Conservation (phyloP, 1,140 invertebrate species). For the Drosophila suzukii region DNA sequence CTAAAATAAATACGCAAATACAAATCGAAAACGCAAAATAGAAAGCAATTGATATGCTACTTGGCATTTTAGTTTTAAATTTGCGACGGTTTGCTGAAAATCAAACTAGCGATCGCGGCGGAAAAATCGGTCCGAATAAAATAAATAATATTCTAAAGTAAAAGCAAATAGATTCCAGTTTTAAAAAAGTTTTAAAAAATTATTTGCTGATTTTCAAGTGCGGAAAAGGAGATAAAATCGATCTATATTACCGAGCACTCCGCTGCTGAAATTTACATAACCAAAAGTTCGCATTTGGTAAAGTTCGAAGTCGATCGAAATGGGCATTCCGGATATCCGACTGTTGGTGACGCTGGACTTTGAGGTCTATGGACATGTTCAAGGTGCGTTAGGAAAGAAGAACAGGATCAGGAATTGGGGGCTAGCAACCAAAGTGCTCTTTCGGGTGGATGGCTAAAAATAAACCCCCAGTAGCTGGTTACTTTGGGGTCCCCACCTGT, state of each 20-base stretch:
- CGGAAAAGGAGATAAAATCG: background rate
- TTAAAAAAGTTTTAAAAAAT: background rate
- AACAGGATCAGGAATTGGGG: background rate
- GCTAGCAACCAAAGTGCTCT: background rate
- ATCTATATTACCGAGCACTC: slow-evolving; percentile 42
- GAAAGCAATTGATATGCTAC: slow-evolving; percentile 78
- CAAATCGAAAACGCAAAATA: slow-evolving; percentile 80
- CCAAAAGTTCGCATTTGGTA: slow-evolving; percentile 13
- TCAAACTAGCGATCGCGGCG: slow-evolving; percentile 36
- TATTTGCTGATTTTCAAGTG: background rate
- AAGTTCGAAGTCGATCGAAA: slow-evolving; percentile 56
- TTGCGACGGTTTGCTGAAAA: slow-evolving; percentile 74
- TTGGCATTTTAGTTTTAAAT: slow-evolving; percentile 77
- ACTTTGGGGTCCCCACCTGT: slow-evolving; percentile 47
- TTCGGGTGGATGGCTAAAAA: slow-evolving; percentile 44
- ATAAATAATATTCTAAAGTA: slow-evolving; percentile 7
- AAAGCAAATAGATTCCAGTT: slow-evolving; percentile 3
- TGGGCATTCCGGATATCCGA: slow-evolving; percentile 87
- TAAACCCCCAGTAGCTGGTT: slow-evolving; percentile 47
- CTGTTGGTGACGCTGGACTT: slow-evolving; percentile 92
- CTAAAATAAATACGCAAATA: slow-evolving; percentile 77
- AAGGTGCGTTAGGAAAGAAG: slow-evolving; percentile 86
- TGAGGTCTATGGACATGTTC: slow-evolving; percentile 94
- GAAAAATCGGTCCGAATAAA: slow-evolving; percentile 2
- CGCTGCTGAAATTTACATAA: slow-evolving; percentile 25